Evolutionary conservation across 1,140 invertebrate genomes (phyloP).

Genomic region (Pachypeltis micranthus): DNA sequence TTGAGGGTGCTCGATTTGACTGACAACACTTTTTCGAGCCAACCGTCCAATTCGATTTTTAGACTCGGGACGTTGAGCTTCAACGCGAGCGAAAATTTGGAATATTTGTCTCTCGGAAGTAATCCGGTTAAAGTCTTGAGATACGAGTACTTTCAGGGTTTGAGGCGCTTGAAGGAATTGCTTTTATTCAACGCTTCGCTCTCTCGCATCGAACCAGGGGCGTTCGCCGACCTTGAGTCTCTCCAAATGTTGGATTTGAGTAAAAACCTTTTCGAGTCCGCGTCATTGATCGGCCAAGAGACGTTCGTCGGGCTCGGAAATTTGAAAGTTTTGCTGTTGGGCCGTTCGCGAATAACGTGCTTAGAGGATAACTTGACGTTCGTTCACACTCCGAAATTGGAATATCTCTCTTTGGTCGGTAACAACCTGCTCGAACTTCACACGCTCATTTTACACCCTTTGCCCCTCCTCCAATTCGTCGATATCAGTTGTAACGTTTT

Average conservation of each 20-base stretch:
- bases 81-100: neutral
- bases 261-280: slow-evolving; percentile 24
- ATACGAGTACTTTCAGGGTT: neutral
- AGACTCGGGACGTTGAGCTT: neutral
- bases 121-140: neutral
- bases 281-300: slow-evolving; percentile 17
- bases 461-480: slow-evolving; percentile 1
- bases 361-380: neutral
- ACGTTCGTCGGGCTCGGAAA: slow-evolving; percentile 16
- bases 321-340: neutral
- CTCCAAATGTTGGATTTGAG: slow-evolving; percentile 6
- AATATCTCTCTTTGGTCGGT: neutral
- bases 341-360: neutral
- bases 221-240: neutral
- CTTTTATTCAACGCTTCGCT: neutral
- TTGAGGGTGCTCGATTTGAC: neutral
- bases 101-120: neutral
- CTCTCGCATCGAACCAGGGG: neutral
- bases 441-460: neutral
- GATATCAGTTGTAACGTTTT: slow-evolving; percentile 11
- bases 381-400: neutral
- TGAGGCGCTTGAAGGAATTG: neutral
- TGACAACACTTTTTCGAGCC: neutral
- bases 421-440: neutral
- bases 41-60: neutral